Evolutionary conservation across 2,113 vertebrate species (phyloP).

Genomic region (Indicator indicator): DNA sequence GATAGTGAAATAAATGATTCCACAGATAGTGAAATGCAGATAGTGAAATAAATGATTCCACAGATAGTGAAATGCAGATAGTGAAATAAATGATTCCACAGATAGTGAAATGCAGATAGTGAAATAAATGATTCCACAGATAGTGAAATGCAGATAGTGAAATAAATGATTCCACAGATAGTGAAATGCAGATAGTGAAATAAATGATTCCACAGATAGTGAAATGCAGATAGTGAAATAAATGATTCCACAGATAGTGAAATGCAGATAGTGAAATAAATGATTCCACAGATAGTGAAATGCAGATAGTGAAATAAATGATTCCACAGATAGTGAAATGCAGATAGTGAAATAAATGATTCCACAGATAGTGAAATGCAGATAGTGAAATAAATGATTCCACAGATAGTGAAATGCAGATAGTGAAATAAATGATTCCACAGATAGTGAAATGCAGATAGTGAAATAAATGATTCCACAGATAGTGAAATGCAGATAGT

Average conservation of each 20-base stretch:
- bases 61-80: accelerated
- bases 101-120: no score
- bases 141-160: no score
- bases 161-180: not conserved
- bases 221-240: no score
- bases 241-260: not conserved
- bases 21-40: accelerated
- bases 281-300: not conserved
- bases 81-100: not conserved
- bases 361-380: accelerated
- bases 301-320: no score
- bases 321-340: not conserved
- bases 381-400: no score
- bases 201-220: not conserved
- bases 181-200: no score
- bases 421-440: no score
- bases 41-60: no score
- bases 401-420: accelerated
- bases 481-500: no score
- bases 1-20: no score
- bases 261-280: no score
- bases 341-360: no score
- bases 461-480: not conserved
- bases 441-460: accelerated
- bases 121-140: not conserved